Base-by-base conservation (phyloP, 2,888 invertebrate species). In the Lasioglossum zephyrum region DNA sequence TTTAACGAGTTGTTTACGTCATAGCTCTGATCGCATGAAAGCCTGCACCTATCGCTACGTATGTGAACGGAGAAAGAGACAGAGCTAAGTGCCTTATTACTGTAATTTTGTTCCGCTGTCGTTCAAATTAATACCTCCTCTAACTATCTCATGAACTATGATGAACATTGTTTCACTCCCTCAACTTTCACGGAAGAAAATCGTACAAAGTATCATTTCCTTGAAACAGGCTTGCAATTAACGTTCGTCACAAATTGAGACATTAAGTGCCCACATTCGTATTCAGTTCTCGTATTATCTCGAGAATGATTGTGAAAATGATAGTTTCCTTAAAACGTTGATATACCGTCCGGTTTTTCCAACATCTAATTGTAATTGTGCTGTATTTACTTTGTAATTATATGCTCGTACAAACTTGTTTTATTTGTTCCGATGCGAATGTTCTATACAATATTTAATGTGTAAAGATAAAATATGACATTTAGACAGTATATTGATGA, bases 1-100 rank as follows among this genome's bases (percentile, higher is more conserved):
- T 22, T 36, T 73, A 82, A 82, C 70, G 39, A 78, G 69, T 18
- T 11, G 22, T 36, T 82, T 82, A 36, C 82, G 53, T 85, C 82
- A 82, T 13, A n/a, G 13, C 22, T 63, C 18, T 11, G 18, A 49
- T 73, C 13, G n/a, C 18, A 36, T 26, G 13, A 6, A 82, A 39
- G 72, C 36, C 36, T 36, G n/a, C 53, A 47, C 4, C 53, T 8
- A 22, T 31, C 4, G 13, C 31, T 39, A n/a, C 57, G 16, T 22
- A 70, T 31, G 44, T 0, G 16, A 77, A 39, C 57, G 72, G 16
- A 39, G 53, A 41, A 1, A 8, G 22, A 18, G 39, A 49, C 57
- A 60, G 9, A 72, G 1, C 13, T 9, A 36, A 63, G 11, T 41
- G 9, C 26, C 13, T 72, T 36, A 82, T 78, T 77, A 75, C 22